These are phyloP conservation scores for Rynchops niger DNA, from an alignment of 2,113 vertebrate genomes.

Conservation along the genomic window DNA sequence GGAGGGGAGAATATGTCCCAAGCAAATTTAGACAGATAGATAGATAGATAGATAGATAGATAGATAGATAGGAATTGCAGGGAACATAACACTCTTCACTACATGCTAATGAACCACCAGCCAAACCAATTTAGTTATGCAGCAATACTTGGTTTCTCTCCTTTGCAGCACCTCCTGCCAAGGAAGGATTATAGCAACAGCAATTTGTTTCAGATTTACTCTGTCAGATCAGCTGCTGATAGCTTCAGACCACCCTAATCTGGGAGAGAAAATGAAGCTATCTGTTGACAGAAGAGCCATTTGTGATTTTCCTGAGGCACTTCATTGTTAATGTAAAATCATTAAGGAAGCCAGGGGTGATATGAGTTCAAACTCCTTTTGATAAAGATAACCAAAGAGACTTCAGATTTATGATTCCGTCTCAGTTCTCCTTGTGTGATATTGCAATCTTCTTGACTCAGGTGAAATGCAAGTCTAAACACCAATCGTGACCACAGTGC, in stretches of 20 bases:
- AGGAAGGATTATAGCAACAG: slow-evolving; percentile 66
- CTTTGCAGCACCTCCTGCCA: slow-evolving; percentile 45
- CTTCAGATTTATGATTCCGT: not conserved
- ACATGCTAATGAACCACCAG: not conserved
- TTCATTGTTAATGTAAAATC: slow-evolving; percentile 51
- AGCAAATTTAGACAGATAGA: not conserved
- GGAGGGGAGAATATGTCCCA: not conserved
- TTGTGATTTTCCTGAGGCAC: slow-evolving; percentile 65
- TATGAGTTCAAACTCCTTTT: not conserved
- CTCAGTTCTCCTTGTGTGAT: not conserved
- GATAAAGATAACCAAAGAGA: not conserved
- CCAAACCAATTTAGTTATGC: slow-evolving; percentile 14
- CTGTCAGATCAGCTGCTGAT: slow-evolving; percentile 70
- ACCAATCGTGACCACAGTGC: not conserved
- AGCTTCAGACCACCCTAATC: slow-evolving; percentile 74
- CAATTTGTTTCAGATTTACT: slow-evolving; percentile 83
- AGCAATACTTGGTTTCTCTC: slow-evolving; percentile 46
- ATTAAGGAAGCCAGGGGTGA: not conserved
- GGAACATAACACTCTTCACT: not conserved
- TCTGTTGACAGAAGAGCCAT: slow-evolving; percentile 62
- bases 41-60: not conserved
- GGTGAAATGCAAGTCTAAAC: slow-evolving; percentile 9
- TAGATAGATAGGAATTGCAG: not conserved
- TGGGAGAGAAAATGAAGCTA: slow-evolving; percentile 63
- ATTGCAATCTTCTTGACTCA: not conserved